phyloP scores from a whole-genome alignment of 2,113 vertebrate species.

The Eurystomus gularis region DNA sequence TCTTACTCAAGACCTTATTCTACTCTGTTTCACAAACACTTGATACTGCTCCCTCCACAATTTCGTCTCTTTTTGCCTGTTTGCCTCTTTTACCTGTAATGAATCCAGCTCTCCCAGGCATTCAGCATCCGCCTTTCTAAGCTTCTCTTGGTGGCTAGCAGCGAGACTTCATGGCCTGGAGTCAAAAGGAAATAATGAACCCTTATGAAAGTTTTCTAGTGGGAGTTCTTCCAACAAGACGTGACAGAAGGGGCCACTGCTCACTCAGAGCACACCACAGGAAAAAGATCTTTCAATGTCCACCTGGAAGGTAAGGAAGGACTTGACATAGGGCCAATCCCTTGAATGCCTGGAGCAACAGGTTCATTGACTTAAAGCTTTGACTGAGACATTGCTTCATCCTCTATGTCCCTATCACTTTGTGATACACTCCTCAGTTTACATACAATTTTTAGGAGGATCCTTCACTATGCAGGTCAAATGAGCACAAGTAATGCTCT shows the following conservation, averaged over 20 bases:
- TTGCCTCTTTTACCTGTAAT: background rate
- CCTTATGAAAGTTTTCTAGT: fast-evolving
- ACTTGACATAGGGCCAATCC: background rate
- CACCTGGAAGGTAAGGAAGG: background rate
- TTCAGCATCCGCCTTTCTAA: background rate
- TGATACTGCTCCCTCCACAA: background rate
- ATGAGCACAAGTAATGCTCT: background rate
- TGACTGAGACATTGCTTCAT: background rate
- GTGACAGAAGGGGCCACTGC: background rate
- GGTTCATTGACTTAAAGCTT: background rate
- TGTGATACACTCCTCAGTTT: background rate
- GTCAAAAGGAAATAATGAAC: background rate
- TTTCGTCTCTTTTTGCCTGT: background rate
- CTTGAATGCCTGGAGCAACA: background rate
- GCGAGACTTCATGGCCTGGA: background rate
- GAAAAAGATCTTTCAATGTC: background rate
- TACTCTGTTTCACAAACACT: background rate
- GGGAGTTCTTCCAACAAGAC: background rate
- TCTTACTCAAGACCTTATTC: background rate
- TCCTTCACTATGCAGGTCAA: background rate
- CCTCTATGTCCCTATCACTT: background rate
- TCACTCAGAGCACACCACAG: background rate
- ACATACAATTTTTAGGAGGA: background rate
- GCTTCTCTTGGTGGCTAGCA: background rate
- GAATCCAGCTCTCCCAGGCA: background rate